A percentile compares a stretch with the other conserved stretches of the same genome.
Conservation (phyloP, 2,888 invertebrate genomes). For the Beris morrisii region DNA sequence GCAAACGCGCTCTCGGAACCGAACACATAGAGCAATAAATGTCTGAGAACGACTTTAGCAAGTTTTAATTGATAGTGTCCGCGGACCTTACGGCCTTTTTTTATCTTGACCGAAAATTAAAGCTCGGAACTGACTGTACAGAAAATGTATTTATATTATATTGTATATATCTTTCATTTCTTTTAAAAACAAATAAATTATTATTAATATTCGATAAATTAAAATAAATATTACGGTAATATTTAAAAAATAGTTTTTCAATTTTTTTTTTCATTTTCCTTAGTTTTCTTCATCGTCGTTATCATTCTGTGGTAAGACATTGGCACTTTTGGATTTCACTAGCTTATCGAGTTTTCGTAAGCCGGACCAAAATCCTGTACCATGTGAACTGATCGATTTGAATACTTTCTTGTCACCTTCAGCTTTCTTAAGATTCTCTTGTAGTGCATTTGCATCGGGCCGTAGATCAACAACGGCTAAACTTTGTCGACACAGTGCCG, state of each 20-base stretch:
- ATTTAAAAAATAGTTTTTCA: conserved; percentile 1
- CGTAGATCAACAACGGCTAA: conserved; percentile 64
- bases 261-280: not conserved
- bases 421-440: conserved; percentile 3
- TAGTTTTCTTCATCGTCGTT: conserved; percentile 15
- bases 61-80: too few species aligned
- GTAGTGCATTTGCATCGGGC: conserved; percentile 5
- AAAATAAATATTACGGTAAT: not conserved
- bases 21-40: too few species aligned
- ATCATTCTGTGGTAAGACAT: conserved; percentile 20
- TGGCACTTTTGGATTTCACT: conserved; percentile 51
- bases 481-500: conserved; percentile 74
- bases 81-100: too few species aligned
- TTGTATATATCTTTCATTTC: too few species aligned
- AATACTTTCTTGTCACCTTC: conserved; percentile 42
- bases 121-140: too few species aligned
- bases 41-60: too few species aligned
- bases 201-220: conserved; percentile 1
- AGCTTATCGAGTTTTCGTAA: conserved; percentile 43
- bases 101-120: too few species aligned
- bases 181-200: conserved; percentile 6
- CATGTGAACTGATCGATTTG: conserved; percentile 52
- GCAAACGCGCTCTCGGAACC: too few species aligned
- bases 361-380: conserved; percentile 16
- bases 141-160: too few species aligned